These are phyloP conservation scores for Scytalopus superciliaris DNA, from an alignment of 2,113 vertebrate species.

Conservation along the genomic window DNA sequence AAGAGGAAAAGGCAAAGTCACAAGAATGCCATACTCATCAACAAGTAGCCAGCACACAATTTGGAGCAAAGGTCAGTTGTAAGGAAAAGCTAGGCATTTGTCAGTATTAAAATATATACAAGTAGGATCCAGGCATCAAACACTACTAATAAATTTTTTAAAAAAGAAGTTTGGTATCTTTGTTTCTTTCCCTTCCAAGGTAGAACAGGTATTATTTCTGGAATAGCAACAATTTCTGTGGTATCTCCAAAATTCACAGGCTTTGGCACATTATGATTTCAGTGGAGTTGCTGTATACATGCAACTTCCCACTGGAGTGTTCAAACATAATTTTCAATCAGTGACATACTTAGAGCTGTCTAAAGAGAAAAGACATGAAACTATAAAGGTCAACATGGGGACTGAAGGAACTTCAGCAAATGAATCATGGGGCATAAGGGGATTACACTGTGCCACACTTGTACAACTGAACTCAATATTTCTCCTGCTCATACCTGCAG, in stretches of 20 bases:
- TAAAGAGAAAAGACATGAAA: neutral
- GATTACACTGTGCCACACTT: neutral
- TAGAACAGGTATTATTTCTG: neutral
- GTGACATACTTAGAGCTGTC: neutral
- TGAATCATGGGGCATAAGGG: fast-evolving
- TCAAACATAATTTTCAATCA: neutral
- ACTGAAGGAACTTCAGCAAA: neutral
- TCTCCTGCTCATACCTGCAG: neutral
- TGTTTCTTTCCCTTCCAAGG: neutral
- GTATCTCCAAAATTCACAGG: neutral
- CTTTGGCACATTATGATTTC: neutral
- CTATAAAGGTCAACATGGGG: fast-evolving
- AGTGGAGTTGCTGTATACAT: neutral
- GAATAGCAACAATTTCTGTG: neutral
- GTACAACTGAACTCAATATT: neutral
- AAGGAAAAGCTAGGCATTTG: neutral
- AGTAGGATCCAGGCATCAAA: neutral
- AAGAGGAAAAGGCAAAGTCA: neutral
- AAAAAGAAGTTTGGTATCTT: neutral
- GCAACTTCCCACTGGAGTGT: neutral
- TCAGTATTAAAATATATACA: neutral
- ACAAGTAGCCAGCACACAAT: neutral
- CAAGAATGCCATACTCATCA: neutral
- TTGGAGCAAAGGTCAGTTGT: neutral
- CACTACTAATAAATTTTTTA: neutral